A percentile compares a stretch with the other conserved stretches of the same genome.
phyloP scores from a whole-genome alignment of 2,888 invertebrate genomes.

The Trissolcus brochymenae region DNA sequence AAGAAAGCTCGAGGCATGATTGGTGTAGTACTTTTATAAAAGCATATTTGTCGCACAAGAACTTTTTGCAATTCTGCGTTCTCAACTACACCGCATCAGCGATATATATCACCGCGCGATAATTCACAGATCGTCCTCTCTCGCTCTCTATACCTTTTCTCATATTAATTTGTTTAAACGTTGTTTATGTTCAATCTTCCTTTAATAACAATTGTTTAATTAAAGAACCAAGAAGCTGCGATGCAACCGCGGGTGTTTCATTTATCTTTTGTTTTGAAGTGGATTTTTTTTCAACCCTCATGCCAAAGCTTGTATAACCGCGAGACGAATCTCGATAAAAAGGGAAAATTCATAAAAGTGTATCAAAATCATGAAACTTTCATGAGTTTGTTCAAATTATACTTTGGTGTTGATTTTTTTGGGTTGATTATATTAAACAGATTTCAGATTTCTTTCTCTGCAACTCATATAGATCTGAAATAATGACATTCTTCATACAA shows the following conservation, averaged over 20 bases:
- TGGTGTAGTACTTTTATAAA: constrained; percentile 66
- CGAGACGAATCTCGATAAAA: too few relatives aligned
- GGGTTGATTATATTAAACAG: too few relatives aligned
- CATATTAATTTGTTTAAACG: constrained; percentile 2
- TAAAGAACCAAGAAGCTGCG: too few relatives aligned
- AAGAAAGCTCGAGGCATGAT: constrained; percentile 71
- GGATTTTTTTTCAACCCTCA: too few relatives aligned
- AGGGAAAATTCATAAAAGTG: too few relatives aligned
- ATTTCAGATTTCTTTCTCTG: constrained; percentile 3
- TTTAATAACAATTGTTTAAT: not conserved
- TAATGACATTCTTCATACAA: constrained; percentile 34
- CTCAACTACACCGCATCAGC: constrained; percentile 55
- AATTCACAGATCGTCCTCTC: constrained; percentile 31
- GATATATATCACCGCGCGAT: constrained; percentile 36
- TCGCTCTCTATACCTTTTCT: constrained; percentile 16
- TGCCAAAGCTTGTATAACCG: too few relatives aligned
- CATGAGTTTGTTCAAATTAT: too few relatives aligned
- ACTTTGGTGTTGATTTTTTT: too few relatives aligned
- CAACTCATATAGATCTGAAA: constrained; percentile 6
- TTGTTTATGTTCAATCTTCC: constrained; percentile 14
- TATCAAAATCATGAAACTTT: too few relatives aligned
- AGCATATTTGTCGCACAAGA: constrained; percentile 65
- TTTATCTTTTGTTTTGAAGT: not conserved
- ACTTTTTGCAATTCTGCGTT: constrained; percentile 54
- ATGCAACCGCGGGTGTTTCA: not conserved